Percentiles rank a stretch among this genome's conserved stretches.
phyloP scores from a whole-genome alignment of 2,888 invertebrate species.

The Cryptus viduatorius region DNA sequence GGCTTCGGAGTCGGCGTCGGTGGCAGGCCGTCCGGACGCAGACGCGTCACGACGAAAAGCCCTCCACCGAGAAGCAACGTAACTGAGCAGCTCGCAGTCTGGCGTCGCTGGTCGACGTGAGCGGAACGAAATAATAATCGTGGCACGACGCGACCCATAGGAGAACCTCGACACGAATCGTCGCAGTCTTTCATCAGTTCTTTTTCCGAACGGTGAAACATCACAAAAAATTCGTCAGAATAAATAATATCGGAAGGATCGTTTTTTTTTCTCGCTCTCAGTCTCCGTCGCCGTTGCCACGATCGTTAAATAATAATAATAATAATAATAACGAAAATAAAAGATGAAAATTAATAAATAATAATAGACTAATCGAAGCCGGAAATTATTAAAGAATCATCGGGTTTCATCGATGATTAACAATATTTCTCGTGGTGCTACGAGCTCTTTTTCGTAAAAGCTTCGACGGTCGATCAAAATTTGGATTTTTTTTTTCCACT shows the following conservation, averaged over 20 bases:
- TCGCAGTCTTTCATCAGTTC: constrained; percentile 1
- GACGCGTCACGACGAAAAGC: constrained; percentile 69
- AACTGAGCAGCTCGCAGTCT: constrained; percentile 76
- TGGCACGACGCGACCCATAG: constrained; percentile 25
- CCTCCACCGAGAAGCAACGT: constrained; percentile 68
- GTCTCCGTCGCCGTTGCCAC: neutral
- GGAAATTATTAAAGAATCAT: neutral
- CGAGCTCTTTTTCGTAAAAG: neutral
- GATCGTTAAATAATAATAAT: neutral
- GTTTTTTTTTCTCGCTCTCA: neutral
- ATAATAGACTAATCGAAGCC: neutral
- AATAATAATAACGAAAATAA: neutral
- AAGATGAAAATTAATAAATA: neutral
- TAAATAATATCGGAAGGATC: neutral
- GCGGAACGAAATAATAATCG: constrained; percentile 64
- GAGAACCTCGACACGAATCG: constrained; percentile 17
- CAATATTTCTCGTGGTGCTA: neutral
- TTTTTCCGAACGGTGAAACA: constrained; percentile 10
- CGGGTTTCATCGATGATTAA: neutral
- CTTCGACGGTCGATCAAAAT: constrained; percentile 1
- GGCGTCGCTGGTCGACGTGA: constrained; percentile 79
- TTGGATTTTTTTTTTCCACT: neutral
- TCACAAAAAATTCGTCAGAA: constrained; percentile 4
- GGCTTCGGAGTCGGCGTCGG: constrained; percentile 64
- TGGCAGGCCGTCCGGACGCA: constrained; percentile 61